Conservation (phyloP, 2,888 invertebrate genomes). For the Scrobipalpa costella region DNA sequence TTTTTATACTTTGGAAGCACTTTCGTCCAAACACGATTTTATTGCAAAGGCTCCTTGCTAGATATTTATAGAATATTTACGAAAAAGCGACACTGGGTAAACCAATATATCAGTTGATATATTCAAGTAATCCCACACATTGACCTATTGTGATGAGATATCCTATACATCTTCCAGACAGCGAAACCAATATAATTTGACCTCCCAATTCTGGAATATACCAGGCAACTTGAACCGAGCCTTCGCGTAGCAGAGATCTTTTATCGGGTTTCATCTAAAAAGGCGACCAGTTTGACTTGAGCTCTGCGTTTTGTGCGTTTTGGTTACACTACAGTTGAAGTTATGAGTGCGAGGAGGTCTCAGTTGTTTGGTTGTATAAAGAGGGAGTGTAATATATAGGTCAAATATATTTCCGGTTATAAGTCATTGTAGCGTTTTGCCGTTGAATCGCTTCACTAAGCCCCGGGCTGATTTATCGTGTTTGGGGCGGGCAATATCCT, state of each 20-base stretch:
- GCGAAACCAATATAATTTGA: conserved; percentile 42
- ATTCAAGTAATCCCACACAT: conserved; percentile 50
- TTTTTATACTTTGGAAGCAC: too few species aligned
- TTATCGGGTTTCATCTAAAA: conserved; percentile 44
- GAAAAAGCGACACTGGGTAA: conserved; percentile 33
- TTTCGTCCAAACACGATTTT: too few species aligned
- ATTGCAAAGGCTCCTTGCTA: not conserved
- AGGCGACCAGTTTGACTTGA: conserved; percentile 44
- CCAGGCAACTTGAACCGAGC: not conserved
- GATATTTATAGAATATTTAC: conserved; percentile 31
- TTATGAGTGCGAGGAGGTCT: conserved; percentile 28
- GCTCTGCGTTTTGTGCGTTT: conserved; percentile 29
- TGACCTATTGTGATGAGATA: conserved; percentile 49
- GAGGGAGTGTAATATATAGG: conserved; percentile 53
- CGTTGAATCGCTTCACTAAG: conserved; percentile 62
- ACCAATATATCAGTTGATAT: conserved; percentile 42
- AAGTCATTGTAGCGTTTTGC: conserved; percentile 68
- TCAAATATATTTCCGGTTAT: conserved; percentile 71
- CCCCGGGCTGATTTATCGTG: conserved; percentile 64
- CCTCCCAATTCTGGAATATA: conserved; percentile 30
- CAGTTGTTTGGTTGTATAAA: conserved; percentile 32
- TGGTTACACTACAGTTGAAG: not conserved
- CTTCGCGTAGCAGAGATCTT: conserved; percentile 39
- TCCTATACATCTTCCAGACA: conserved; percentile 49
- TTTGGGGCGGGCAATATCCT: conserved; percentile 43